Conservation (phyloP, 2,113 vertebrate species). For the Thalassoma bifasciatum region DNA sequence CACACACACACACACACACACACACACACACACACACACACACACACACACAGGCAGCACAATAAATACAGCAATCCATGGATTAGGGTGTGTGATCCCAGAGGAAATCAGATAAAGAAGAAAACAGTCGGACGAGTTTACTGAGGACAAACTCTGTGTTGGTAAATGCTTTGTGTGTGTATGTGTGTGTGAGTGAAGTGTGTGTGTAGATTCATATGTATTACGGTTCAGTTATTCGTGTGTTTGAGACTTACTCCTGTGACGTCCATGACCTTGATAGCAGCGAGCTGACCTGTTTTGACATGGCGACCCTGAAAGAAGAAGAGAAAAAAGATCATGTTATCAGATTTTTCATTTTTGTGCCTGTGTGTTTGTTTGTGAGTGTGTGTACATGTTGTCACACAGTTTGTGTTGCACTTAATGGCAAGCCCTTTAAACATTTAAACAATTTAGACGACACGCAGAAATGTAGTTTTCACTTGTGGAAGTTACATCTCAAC, state of each 20-base stretch:
- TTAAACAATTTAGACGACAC: too few relatives aligned
- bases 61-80: not conserved
- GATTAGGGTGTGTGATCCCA: slow-evolving; percentile 1
- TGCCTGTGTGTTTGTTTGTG: too few relatives aligned
- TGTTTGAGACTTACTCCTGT: slow-evolving; percentile 89
- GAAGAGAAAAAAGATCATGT: slow-evolving; percentile 12
- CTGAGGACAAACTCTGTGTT: not conserved
- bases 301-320: slow-evolving; percentile 94
- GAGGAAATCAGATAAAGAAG: not conserved
- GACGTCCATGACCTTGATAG: slow-evolving; percentile 99
- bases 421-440: too few relatives aligned
- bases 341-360: too few relatives aligned
- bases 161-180: not conserved
- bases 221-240: too few relatives aligned
- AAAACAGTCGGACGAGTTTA: not conserved
- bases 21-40: not conserved
- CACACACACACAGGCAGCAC: slow-evolving; percentile 2
- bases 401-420: too few relatives aligned
- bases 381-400: too few relatives aligned
- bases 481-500: too few relatives aligned
- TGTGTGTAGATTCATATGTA: slow-evolving; percentile 25
- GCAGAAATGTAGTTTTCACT: too few relatives aligned
- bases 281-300: slow-evolving; percentile 97
- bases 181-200: not conserved
- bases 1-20: too few relatives aligned